Evolutionary conservation across 2,797 vertebrate species (phyloP).

Genomic region (Enteromius trimaculatus): DNA sequence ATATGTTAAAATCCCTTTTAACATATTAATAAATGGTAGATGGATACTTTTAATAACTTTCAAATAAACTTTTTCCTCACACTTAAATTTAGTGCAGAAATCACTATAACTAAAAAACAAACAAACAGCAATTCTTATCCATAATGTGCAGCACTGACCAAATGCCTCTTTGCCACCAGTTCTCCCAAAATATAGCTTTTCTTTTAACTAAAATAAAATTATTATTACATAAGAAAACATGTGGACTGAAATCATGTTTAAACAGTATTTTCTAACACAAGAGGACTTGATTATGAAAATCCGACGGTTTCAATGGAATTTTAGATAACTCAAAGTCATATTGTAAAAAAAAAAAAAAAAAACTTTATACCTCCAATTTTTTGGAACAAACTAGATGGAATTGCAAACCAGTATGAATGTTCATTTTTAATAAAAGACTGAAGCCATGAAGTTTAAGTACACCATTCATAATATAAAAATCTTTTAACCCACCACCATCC

Average conservation of each 20-base stretch:
- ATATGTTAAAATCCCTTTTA: background rate
- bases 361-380: background rate
- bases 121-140: background rate
- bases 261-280: too few relatives aligned
- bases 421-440: background rate
- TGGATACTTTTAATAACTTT: background rate
- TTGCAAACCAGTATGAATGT: too few relatives aligned
- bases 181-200: background rate
- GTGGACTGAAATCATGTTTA: too few relatives aligned
- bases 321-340: conserved; percentile 26
- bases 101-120: background rate
- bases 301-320: background rate
- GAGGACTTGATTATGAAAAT: too few relatives aligned
- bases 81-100: background rate
- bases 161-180: background rate
- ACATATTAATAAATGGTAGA: background rate
- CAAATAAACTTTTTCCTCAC: background rate
- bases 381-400: too few relatives aligned
- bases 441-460: conserved; percentile 14
- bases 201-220: background rate
- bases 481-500: background rate
- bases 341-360: conserved; percentile 25
- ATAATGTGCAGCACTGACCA: background rate
- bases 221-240: too few relatives aligned
- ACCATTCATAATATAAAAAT: conserved; percentile 28